Conservation (phyloP, 2,113 vertebrate genomes). For the Otolemur garnettii region DNA sequence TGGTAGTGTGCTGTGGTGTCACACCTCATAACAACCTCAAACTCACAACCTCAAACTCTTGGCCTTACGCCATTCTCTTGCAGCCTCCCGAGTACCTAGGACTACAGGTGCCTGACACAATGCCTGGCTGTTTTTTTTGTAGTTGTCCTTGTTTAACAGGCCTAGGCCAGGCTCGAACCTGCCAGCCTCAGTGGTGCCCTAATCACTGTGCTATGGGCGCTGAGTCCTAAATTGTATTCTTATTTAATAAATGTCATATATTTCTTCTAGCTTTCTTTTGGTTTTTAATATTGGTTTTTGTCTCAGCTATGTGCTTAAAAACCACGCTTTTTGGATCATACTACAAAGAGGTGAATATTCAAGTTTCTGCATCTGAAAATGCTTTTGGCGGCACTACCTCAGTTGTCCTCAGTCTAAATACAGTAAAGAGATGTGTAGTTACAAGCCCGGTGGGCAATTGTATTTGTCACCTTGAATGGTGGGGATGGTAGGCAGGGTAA, state of each 20-base stretch:
- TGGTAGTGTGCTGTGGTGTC: too few species aligned
- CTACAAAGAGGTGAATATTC: conserved; percentile 16
- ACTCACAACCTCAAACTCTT: too few species aligned
- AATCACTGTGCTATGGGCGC: too few species aligned
- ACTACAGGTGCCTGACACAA: too few species aligned
- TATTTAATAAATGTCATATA: conserved; percentile 10
- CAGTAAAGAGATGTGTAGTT: background rate
- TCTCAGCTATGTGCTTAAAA: conserved; percentile 44
- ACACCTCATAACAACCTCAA: too few species aligned
- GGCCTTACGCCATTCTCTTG: too few species aligned
- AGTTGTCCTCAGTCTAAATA: background rate
- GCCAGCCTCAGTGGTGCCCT: too few species aligned
- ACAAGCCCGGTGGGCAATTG: background rate
- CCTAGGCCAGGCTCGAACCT: too few species aligned
- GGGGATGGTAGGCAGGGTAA: background rate
- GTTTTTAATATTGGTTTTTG: conserved; percentile 53
- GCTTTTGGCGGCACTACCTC: background rate
- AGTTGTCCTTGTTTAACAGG: too few species aligned
- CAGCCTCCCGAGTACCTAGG: too few species aligned
- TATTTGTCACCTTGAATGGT: background rate
- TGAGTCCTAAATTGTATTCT: conserved; percentile 19
- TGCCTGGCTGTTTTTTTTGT: too few species aligned
- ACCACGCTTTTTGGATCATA: background rate
- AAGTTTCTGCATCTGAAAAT: conserved; percentile 37
- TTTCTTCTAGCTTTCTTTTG: conserved; percentile 12